Conservation (phyloP, 1,140 invertebrate species). For the Oncopeltus fasciatus region DNA sequence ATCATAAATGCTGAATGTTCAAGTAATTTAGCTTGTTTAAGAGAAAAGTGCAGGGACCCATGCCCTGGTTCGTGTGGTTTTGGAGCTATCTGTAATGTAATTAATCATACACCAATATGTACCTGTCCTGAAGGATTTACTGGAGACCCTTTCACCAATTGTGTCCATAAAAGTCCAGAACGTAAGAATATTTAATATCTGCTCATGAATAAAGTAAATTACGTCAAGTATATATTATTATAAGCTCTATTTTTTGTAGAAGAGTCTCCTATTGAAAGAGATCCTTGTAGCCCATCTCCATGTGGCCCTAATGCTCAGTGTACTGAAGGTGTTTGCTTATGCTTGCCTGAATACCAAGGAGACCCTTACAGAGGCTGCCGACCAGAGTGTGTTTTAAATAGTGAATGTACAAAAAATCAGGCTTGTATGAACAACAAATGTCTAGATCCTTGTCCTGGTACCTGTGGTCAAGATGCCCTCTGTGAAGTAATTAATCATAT, state of each 20-base stretch:
- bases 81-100: conserved; percentile 56
- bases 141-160: conserved; percentile 55
- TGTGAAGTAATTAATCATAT: conserved; percentile 45
- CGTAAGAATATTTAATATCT: conserved; percentile 11
- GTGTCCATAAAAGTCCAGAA: conserved; percentile 29
- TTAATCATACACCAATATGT: conserved; percentile 58
- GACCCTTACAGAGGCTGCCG: conserved; percentile 47
- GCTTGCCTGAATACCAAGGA: conserved; percentile 42
- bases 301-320: conserved; percentile 60
- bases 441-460: conserved; percentile 54
- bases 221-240: background rate
- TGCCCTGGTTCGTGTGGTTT: conserved; percentile 54
- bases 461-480: conserved; percentile 51
- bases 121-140: conserved; percentile 47
- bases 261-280: conserved; percentile 17
- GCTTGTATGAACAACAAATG: conserved; percentile 62
- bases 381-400: conserved; percentile 47
- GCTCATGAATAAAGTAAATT: background rate
- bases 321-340: conserved; percentile 41
- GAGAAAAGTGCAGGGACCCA: conserved; percentile 50
- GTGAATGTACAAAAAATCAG: conserved; percentile 44
- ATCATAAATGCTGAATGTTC: conserved; percentile 49
- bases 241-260: too few relatives aligned
- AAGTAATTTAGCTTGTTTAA: conserved; percentile 47
- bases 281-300: conserved; percentile 57